These are phyloP conservation scores for Bombus sylvicola DNA, from an alignment of 1,140 invertebrate species.

Conservation along the genomic window DNA sequence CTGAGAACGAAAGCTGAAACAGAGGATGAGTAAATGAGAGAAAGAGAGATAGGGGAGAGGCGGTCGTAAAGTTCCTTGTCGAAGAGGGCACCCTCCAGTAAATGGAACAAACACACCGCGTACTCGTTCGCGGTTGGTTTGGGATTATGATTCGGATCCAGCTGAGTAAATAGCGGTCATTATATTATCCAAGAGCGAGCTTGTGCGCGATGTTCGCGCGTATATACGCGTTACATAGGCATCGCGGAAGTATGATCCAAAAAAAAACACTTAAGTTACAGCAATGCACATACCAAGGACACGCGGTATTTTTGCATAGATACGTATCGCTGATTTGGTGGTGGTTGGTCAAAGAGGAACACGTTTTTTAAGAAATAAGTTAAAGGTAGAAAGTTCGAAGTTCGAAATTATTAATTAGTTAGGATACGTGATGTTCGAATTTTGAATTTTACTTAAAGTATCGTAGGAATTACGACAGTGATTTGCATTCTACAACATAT, in stretches of 20 bases:
- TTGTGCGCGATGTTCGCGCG: too few relatives aligned
- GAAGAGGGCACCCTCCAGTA: constrained; percentile 64
- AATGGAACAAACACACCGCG: constrained; percentile 68
- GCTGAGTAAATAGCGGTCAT: constrained; percentile 66
- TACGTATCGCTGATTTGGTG: neutral
- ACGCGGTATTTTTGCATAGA: too few relatives aligned
- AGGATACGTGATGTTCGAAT: neutral
- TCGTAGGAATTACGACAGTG: too few relatives aligned
- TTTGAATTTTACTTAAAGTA: too few relatives aligned
- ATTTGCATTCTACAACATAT: too few relatives aligned
- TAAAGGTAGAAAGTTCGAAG: rapidly evolving
- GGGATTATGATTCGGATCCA: constrained; percentile 68
- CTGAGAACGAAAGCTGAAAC: neutral
- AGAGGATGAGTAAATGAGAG: neutral
- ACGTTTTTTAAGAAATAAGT: neutral
- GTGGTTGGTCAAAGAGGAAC: neutral
- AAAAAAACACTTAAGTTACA: neutral
- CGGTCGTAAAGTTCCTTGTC: constrained; percentile 58
- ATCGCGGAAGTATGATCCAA: neutral
- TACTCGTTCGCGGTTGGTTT: constrained; percentile 51
- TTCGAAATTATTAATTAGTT: neutral
- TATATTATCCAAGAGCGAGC: constrained; percentile 36
- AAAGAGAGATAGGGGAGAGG: neutral
- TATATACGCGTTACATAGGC: too few relatives aligned
- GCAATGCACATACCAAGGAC: too few relatives aligned